Conservation (phyloP, 2,797 vertebrate genomes). For the Lerista edwardsae region DNA sequence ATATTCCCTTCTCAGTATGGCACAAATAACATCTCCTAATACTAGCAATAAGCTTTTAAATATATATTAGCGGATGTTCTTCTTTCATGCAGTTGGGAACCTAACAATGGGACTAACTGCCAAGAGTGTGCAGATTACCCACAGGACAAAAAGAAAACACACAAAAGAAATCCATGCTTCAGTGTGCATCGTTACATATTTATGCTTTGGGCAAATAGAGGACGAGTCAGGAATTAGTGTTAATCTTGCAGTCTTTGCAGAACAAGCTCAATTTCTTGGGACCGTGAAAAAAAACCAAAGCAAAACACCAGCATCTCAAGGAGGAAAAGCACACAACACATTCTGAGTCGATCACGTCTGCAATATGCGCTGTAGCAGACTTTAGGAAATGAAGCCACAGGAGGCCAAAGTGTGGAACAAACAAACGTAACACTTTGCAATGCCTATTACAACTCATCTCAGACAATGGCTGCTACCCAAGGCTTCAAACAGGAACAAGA, state of each 20-base stretch:
- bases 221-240: neutral
- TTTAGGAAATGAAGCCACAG: neutral
- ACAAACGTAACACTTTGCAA: neutral
- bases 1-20: too few relatives aligned
- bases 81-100: slow-evolving; percentile 51
- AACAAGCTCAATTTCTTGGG: neutral
- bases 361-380: neutral
- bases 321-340: neutral
- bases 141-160: slow-evolving; percentile 23
- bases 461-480: neutral
- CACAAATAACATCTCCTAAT: too few relatives aligned
- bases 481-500: neutral
- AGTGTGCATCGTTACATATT: slow-evolving; percentile 7
- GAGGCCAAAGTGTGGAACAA: neutral
- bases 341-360: neutral
- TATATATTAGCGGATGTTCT: neutral
- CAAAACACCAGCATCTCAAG: neutral
- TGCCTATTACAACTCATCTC: neutral
- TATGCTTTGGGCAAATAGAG: neutral
- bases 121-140: slow-evolving; percentile 47
- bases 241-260: neutral
- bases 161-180: slow-evolving; percentile 21
- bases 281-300: too few relatives aligned
- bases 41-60: too few relatives aligned
- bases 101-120: slow-evolving; percentile 49